phyloP scores from a whole-genome alignment of 2,113 vertebrate species.

The Rhipidura dahli region DNA sequence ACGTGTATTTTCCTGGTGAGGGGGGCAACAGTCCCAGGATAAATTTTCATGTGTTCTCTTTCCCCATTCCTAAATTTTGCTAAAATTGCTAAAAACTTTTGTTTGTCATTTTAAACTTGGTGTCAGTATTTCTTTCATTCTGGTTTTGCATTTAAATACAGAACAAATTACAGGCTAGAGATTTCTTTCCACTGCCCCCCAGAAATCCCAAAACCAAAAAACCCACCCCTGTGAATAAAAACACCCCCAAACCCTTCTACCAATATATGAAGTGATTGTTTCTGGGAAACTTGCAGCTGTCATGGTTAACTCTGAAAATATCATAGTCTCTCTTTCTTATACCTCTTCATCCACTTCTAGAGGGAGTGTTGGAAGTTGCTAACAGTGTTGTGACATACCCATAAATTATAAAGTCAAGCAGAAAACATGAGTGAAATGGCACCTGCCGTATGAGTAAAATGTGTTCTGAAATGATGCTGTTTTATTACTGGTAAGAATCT shows the following conservation, averaged over 20 bases:
- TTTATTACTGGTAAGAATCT: not conserved
- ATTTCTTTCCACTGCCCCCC: fast-evolving
- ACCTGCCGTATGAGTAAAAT: not conserved
- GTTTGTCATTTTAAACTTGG: not conserved
- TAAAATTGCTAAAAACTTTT: not conserved
- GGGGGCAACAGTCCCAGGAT: fast-evolving
- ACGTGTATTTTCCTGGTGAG: not conserved
- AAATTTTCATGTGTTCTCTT: fast-evolving
- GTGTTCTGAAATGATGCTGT: not conserved
- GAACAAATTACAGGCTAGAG: not conserved
- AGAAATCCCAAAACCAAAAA: not conserved
- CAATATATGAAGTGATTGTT: not conserved
- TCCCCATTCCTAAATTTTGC: fast-evolving
- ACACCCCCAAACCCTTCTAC: fast-evolving
- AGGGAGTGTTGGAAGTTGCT: not conserved
- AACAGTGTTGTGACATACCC: not conserved
- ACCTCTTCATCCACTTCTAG: not conserved
- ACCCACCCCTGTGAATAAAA: not conserved
- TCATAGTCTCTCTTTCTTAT: not conserved
- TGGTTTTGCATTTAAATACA: not conserved
- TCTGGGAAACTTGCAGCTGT: not conserved
- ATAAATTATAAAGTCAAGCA: not conserved
- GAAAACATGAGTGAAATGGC: not conserved
- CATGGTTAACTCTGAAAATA: not conserved
- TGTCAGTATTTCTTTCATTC: not conserved